Evolutionary conservation across 2,888 invertebrate species (phyloP).

Genomic region (Heliconius sara): DNA sequence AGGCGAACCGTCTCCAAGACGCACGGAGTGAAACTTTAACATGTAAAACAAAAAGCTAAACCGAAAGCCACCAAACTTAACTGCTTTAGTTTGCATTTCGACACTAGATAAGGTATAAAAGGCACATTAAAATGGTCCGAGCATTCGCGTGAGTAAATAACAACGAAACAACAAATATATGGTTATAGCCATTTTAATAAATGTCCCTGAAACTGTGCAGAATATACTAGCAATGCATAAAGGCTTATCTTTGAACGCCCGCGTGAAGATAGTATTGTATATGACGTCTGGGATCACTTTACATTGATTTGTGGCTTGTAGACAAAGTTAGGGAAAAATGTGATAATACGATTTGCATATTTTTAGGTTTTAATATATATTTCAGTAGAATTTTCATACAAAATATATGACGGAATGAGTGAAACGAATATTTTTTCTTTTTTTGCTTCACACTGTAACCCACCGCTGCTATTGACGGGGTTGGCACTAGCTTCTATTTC

Average conservation of each 20-base stretch:
- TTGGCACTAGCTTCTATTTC: neutral
- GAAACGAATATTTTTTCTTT: neutral
- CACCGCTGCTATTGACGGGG: neutral
- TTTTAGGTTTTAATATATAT: neutral
- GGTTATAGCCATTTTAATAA: slow-evolving; percentile 82
- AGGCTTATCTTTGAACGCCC: slow-evolving; percentile 51
- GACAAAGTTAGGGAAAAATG: slow-evolving; percentile 4
- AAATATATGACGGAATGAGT: neutral
- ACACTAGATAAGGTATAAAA: slow-evolving; percentile 45
- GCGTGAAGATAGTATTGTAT: slow-evolving; percentile 41
- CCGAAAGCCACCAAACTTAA: neutral
- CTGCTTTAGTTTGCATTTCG: neutral
- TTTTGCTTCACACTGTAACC: neutral
- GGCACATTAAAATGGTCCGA: slow-evolving; percentile 49
- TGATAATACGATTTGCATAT: neutral
- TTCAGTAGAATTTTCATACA: neutral
- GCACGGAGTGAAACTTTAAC: too few species aligned
- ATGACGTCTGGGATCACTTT: slow-evolving; percentile 42
- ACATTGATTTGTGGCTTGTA: slow-evolving; percentile 12
- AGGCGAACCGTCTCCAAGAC: too few species aligned
- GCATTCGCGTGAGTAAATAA: slow-evolving; percentile 67
- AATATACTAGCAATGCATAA: slow-evolving; percentile 70
- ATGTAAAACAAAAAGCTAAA: neutral
- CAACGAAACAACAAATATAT: slow-evolving; percentile 78
- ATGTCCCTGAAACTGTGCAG: slow-evolving; percentile 72